phyloP scores from a whole-genome alignment of 1,140 invertebrate species.

The Orussus abietinus region DNA sequence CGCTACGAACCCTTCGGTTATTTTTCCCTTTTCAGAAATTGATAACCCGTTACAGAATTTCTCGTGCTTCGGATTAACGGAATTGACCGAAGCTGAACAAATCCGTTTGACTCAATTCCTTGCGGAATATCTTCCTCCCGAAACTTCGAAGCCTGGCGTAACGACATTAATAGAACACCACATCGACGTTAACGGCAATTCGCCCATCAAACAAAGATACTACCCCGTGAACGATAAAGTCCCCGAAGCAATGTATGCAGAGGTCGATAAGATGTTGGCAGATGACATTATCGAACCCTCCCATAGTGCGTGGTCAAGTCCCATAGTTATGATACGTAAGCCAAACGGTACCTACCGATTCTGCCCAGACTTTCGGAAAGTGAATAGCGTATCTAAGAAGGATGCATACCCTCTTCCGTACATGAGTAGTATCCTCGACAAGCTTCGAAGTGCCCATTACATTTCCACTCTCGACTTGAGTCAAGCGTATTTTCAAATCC shows the following conservation, averaged over 20 bases:
- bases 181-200: conserved; percentile 23
- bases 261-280: conserved; percentile 26
- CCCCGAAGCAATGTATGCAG: conserved; percentile 4
- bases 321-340: no score
- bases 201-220: conserved; percentile 22
- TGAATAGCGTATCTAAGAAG: conserved; percentile 25
- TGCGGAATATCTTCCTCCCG: background rate
- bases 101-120: background rate
- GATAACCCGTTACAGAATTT: background rate
- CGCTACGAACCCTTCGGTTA: background rate
- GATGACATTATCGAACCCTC: conserved; percentile 19
- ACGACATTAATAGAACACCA: conserved; percentile 21
- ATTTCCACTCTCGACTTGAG: conserved; percentile 29
- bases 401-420: conserved; percentile 28
- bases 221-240: conserved; percentile 13
- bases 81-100: background rate
- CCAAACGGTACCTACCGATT: no score
- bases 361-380: conserved; percentile 26
- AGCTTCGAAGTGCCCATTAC: conserved; percentile 7
- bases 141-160: conserved; percentile 10
- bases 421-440: conserved; percentile 19
- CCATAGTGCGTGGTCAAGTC: no score
- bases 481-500: conserved; percentile 34
- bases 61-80: background rate
- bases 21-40: background rate